Conservation (phyloP, 2,113 vertebrate species). For the Nestor notabilis region DNA sequence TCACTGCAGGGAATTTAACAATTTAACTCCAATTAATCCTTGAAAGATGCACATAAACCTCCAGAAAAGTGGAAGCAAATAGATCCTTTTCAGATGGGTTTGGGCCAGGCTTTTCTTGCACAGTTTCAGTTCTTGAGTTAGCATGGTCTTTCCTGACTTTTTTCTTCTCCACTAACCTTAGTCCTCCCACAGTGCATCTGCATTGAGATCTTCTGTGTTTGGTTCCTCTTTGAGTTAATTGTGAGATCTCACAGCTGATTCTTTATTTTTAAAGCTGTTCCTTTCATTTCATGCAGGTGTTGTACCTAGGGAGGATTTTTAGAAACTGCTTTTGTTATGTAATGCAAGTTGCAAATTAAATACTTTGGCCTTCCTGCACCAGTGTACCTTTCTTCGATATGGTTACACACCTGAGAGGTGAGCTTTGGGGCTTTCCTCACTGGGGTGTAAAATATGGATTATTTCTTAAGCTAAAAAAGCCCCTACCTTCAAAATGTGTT, state of each 20-base stretch:
- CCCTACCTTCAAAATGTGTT: background rate
- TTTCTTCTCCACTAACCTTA: background rate
- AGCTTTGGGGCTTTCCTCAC: background rate
- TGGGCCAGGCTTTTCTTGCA: background rate
- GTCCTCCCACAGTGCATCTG: background rate
- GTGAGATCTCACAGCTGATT: background rate
- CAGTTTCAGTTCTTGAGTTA: background rate
- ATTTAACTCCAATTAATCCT: background rate
- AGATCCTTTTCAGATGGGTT: background rate
- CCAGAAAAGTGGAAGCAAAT: background rate
- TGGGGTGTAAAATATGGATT: background rate
- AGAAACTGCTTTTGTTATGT: background rate
- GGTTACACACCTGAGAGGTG: background rate
- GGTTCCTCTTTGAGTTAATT: background rate
- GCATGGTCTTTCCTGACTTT: background rate
- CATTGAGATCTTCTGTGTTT: rapidly evolving
- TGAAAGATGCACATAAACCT: background rate
- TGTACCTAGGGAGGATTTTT: background rate
- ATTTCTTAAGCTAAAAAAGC: background rate
- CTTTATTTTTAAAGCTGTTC: background rate
- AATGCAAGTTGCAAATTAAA: background rate
- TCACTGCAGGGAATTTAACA: background rate
- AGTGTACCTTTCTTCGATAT: background rate
- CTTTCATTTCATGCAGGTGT: background rate
- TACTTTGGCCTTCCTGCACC: background rate